These are phyloP conservation scores for Cyclargus thomasi DNA, from an alignment of 1,140 invertebrate genomes.

Conservation along the genomic window DNA sequence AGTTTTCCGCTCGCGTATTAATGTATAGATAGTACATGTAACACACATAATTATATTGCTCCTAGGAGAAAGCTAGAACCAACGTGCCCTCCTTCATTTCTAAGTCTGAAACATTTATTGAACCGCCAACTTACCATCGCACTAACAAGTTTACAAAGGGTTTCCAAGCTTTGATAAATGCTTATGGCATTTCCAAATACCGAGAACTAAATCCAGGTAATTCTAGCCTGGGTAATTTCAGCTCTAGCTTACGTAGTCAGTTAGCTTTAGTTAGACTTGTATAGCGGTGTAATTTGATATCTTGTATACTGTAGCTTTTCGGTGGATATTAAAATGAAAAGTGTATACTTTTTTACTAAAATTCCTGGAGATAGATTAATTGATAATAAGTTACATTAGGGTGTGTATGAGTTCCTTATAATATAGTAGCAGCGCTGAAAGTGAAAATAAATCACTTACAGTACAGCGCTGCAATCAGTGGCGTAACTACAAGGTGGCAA, in stretches of 20 bases:
- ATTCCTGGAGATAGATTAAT: too few relatives aligned
- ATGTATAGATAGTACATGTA: not conserved
- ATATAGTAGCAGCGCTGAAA: too few relatives aligned
- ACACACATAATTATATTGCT: conserved; percentile 20
- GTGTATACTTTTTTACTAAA: too few relatives aligned
- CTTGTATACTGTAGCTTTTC: too few relatives aligned
- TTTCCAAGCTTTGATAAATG: conserved; percentile 87
- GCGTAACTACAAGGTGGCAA: too few relatives aligned
- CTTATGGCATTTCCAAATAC: conserved; percentile 84
- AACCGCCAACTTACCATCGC: conserved; percentile 85
- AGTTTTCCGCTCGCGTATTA: too few relatives aligned
- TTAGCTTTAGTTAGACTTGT: not conserved
- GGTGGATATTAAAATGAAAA: too few relatives aligned
- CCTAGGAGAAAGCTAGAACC: conserved; percentile 85
- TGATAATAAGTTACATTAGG: too few relatives aligned
- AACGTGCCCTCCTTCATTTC: conserved; percentile 94
- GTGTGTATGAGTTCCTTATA: too few relatives aligned
- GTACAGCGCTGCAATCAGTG: too few relatives aligned
- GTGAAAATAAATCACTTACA: too few relatives aligned
- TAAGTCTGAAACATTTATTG: conserved; percentile 78
- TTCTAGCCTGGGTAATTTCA: not conserved
- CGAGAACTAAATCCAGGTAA: conserved; percentile 84
- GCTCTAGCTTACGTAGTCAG: too few relatives aligned
- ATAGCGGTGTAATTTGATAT: not conserved
- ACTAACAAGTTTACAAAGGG: conserved; percentile 87